A percentile compares a stretch with the other conserved stretches of the same genome.
Conservation (phyloP, 2,888 invertebrate genomes). For the Trichopria drosophilae region DNA sequence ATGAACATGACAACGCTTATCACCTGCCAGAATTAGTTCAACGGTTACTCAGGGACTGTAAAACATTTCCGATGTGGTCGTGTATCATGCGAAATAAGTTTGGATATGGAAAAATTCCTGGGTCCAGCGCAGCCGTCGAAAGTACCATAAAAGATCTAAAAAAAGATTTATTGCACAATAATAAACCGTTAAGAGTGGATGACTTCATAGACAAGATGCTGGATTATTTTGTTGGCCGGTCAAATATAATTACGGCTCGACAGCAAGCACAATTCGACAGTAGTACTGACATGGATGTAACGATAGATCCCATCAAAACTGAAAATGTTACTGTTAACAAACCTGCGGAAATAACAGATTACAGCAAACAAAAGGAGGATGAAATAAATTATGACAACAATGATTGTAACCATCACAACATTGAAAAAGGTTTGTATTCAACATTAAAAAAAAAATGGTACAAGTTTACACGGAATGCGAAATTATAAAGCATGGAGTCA, state of each 20-base stretch:
- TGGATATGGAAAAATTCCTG: conserved; percentile 1
- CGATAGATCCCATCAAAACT: no score
- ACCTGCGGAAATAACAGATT: no score
- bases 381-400: no score
- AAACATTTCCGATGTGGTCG: neutral
- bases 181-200: neutral
- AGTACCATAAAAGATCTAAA: conserved; percentile 1
- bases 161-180: neutral
- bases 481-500: no score
- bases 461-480: no score
- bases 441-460: no score
- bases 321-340: no score
- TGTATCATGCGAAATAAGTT: neutral
- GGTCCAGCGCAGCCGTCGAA: neutral
- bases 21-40: neutral
- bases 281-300: no score
- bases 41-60: neutral
- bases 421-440: no score
- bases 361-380: no score
- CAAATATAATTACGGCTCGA: neutral
- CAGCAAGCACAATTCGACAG: no score
- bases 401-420: no score
- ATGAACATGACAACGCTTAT: neutral
- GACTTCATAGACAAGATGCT: neutral
- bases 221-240: neutral